Conservation (phyloP, 2,797 vertebrate genomes). For the Acridotheres tristis region DNA sequence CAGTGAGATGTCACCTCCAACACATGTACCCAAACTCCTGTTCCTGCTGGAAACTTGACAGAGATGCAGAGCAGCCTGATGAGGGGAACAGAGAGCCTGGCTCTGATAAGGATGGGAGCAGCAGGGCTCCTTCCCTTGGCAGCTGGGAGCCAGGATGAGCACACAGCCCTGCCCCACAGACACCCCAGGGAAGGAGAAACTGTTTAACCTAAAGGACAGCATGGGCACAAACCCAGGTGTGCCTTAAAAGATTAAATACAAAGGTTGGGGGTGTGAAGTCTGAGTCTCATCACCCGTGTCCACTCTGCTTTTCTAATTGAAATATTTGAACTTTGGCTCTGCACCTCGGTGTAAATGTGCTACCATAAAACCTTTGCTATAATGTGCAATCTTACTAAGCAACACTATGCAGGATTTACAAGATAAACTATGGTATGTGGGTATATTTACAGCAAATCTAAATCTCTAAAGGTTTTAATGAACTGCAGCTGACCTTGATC, state of each 20-base stretch:
- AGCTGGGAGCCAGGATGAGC: rapidly evolving
- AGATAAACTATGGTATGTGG: conserved; percentile 57
- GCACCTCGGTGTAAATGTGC: background rate
- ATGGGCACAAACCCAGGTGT: background rate
- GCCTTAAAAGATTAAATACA: background rate
- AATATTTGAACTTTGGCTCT: background rate
- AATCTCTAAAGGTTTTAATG: conserved; percentile 84
- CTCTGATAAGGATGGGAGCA: background rate
- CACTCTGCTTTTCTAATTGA: background rate
- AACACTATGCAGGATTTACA: conserved; percentile 33
- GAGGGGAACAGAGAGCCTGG: background rate
- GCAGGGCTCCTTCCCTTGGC: background rate
- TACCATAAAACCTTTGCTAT: background rate
- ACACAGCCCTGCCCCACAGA: background rate
- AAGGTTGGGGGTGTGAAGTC: rapidly evolving
- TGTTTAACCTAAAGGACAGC: background rate
- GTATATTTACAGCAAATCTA: conserved; percentile 63
- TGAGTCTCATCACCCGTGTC: rapidly evolving
- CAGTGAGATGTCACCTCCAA: background rate
- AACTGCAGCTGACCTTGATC: conserved; percentile 88
- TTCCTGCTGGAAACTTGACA: background rate
- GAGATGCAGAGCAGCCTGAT: background rate
- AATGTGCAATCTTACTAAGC: conserved; percentile 13
- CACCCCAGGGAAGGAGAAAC: background rate
- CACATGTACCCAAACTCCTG: rapidly evolving